A percentile compares a stretch with the other conserved stretches of the same genome.
Conservation (phyloP, 2,797 vertebrate species). For the Sebastes alutus region DNA sequence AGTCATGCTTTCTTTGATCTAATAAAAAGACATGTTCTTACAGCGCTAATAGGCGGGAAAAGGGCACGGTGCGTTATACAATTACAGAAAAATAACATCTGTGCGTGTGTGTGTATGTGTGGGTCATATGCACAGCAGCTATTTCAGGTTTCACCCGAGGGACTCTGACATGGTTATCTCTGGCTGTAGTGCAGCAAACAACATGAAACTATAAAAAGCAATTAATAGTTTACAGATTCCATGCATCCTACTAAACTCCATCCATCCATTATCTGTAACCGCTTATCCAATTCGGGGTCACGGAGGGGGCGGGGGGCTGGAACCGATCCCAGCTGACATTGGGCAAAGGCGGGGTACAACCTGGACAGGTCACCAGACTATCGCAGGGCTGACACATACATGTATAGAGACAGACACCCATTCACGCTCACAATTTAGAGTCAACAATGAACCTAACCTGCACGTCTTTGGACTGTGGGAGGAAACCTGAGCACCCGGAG, state of each 20-base stretch:
- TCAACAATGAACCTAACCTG: no score
- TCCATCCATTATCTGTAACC: no score
- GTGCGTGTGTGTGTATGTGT: neutral
- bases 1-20: neutral
- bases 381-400: no score
- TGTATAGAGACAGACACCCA: no score
- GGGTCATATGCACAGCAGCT: conserved; percentile 19
- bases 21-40: neutral
- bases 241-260: conserved; percentile 34
- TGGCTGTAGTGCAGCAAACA: conserved; percentile 5
- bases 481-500: no score
- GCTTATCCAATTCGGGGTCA: no score
- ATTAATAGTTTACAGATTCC: conserved; percentile 30
- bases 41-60: neutral
- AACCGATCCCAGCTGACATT: no score
- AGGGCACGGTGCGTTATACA: neutral
- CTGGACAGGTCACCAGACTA: no score
- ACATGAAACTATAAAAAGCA: conserved; percentile 16
- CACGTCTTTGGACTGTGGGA: no score
- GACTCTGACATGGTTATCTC: conserved; percentile 10
- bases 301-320: no score
- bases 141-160: conserved; percentile 34
- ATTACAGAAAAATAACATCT: conserved; percentile 9
- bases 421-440: no score
- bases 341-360: no score